A percentile compares a stretch with the other conserved stretches of the same genome.
Conservation (phyloP, 2,113 vertebrate species). For the Macrotus californicus region DNA sequence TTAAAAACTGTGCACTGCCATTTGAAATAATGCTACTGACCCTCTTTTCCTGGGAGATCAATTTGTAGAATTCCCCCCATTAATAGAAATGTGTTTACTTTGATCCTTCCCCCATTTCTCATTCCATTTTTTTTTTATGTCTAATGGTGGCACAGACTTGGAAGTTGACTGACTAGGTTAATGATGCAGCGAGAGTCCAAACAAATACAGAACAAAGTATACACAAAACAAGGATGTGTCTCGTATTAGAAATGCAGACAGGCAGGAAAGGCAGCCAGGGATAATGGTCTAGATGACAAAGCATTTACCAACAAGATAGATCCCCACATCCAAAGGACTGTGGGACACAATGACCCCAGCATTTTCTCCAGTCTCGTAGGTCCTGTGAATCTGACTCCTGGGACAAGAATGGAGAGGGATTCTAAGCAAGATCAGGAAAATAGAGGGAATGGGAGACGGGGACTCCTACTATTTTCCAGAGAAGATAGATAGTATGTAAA, state of each 20-base stretch:
- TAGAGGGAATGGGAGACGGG: not conserved
- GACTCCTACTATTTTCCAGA: not conserved
- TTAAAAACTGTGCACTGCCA: not conserved
- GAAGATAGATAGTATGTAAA: no score
- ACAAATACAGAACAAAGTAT: not conserved
- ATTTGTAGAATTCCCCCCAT: not conserved
- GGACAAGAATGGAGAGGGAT: not conserved
- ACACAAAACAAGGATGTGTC: not conserved
- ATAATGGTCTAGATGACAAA: not conserved
- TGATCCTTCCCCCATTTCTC: not conserved
- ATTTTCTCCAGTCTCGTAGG: not conserved
- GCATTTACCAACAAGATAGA: not conserved
- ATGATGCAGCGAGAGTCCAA: not conserved
- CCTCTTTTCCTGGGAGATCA: not conserved
- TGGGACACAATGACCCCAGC: not conserved
- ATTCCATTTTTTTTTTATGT: not conserved
- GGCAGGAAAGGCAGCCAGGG: not conserved
- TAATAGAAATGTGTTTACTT: not conserved
- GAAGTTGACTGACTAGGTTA: not conserved
- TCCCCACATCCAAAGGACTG: not conserved
- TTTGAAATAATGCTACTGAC: not conserved
- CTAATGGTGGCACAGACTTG: not conserved
- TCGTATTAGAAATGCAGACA: not conserved
- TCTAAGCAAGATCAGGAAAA: not conserved
- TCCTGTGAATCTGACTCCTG: not conserved